Evolutionary conservation across 2,113 vertebrate species (phyloP), one percentile per base, ranked within the genome.

Genomic region (Zosterops hypoxanthus): DNA sequence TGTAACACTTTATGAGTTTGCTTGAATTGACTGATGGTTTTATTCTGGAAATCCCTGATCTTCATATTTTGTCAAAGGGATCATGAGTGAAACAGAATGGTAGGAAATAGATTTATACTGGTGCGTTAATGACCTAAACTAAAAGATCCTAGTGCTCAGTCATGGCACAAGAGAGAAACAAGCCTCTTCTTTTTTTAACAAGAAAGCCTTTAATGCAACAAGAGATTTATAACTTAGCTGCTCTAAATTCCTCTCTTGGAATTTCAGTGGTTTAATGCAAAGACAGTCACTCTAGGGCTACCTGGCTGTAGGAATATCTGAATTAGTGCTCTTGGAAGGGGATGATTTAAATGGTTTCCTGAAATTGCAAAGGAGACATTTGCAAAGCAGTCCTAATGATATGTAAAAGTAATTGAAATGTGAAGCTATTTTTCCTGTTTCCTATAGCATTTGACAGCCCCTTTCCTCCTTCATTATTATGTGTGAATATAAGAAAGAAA

Each of bases 111-210:
- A 89, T 95, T 92, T 93, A 86, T 88, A 47, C 19, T 50, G 41
- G 39, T 71, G 28, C 90, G 55, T 87, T 94, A 96, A 96, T 98
- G 91, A 82, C 60, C 29, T 34, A 86, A 52, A 46, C 22, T 90
- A 57, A 73, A 91, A 52, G 36, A 55, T 92, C 76, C 81, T 64
- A 33, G 55, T 52, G 46, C 59, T 96, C 68, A 42, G 20, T 63
- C 33, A 24, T 79, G 83, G 72, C 68, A 87, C 82, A 49, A 88
- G 78, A 79, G 71, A 95, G 46, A 46, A 92, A 73, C 22, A 84
- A 95, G 8, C 10, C 18, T 41, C 42, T 88, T 89, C 33, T 65
- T 95, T 95, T 78, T 71, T 72, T 88, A 92, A 69, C 36, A 66
- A 66, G n/a, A 82, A 94, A 85, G 47, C 36, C 56, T 70, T 64